phyloP scores from a whole-genome alignment of 64 coral and sea anemone genomes.

The Montipora sp. region DNA sequence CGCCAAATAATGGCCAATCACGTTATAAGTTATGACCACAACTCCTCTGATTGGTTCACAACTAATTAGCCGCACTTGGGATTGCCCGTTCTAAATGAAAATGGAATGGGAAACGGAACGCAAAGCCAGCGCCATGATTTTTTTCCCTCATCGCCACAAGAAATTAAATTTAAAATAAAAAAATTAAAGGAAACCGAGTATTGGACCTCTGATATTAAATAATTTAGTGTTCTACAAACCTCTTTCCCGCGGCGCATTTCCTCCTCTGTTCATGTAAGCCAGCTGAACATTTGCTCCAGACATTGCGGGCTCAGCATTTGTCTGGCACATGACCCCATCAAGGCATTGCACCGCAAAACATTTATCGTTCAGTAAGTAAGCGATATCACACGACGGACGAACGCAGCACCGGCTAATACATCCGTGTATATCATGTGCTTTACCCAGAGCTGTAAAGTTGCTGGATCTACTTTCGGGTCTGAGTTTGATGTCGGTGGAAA shows the following conservation, averaged over 20 bases:
- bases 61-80: no score
- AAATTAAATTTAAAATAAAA: no score
- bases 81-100: no score
- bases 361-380: slow-evolving; percentile 89
- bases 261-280: slow-evolving; percentile 89
- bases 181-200: no score
- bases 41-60: no score
- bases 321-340: slow-evolving; percentile 93
- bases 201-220: no score
- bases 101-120: no score
- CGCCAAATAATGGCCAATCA: no score
- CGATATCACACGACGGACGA: slow-evolving; percentile 87
- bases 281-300: slow-evolving; percentile 74
- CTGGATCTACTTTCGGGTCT: slow-evolving; percentile 29
- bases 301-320: slow-evolving; percentile 67
- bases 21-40: no score
- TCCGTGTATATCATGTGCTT: slow-evolving; percentile 55
- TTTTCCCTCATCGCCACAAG: no score
- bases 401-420: slow-evolving; percentile 87
- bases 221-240: slow-evolving; percentile 11
- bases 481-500: slow-evolving; percentile 68
- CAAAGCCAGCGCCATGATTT: no score
- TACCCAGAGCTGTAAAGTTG: slow-evolving; percentile 81
- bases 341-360: slow-evolving; percentile 92
- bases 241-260: slow-evolving; percentile 76